Percentiles rank a stretch among this genome's conserved stretches.
Evolutionary conservation across 2,888 invertebrate genomes (phyloP).

Genomic region (Oscheius sp.): DNA sequence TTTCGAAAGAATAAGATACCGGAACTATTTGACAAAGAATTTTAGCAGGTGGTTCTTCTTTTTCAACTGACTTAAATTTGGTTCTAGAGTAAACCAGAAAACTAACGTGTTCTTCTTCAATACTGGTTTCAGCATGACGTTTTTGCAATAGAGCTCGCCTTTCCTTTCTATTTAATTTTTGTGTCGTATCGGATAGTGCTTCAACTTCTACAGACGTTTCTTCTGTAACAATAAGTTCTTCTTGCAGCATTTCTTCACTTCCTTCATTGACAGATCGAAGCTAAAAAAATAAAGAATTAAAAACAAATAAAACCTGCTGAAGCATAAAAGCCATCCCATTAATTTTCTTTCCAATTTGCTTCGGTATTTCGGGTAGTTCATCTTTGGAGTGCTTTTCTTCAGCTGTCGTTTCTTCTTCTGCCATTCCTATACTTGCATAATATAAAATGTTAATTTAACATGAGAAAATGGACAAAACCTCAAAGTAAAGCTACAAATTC

Average conservation of each 20-base stretch:
- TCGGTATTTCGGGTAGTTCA: not conserved
- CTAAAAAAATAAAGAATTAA: not conserved
- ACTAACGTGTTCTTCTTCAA: not conserved
- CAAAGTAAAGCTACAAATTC: not conserved
- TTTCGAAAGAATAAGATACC: not conserved
- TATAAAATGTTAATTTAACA: not conserved
- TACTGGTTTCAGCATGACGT: not conserved
- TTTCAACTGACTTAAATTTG: not conserved
- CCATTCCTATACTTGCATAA: not conserved
- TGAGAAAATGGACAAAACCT: not conserved
- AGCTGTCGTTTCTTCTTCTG: not conserved
- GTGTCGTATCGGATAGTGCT: not conserved
- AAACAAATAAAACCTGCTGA: constrained; percentile 7
- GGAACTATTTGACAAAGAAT: not conserved
- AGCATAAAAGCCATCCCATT: constrained; percentile 23
- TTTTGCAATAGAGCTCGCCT: constrained; percentile 22
- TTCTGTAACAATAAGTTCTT: not conserved
- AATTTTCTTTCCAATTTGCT: not conserved
- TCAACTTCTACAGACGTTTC: not conserved
- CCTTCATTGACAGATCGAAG: not conserved
- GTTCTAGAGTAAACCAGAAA: not conserved
- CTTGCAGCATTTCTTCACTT: not conserved
- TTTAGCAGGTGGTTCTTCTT: constrained; percentile 3
- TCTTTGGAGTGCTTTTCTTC: not conserved
- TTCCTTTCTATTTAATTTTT: constrained; percentile 30